Percentiles rank a stretch among this genome's conserved stretches.
These are phyloP conservation scores for Amphiprion ocellaris DNA, from an alignment of 2,113 vertebrate genomes.

Conservation along the genomic window DNA sequence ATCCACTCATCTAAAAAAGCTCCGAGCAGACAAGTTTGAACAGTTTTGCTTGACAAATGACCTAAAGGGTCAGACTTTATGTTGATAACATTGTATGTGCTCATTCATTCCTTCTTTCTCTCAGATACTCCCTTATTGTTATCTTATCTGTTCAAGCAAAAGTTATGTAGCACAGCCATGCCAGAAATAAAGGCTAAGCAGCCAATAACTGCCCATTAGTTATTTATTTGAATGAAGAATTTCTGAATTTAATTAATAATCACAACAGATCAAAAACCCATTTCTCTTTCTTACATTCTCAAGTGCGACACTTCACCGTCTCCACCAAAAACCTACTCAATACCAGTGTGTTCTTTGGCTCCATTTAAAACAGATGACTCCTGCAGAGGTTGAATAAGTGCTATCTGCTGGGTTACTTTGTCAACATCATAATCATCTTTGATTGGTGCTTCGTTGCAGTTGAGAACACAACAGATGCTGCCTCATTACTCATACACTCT, in stretches of 20 bases:
- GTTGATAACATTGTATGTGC: background rate
- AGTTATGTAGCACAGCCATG: background rate
- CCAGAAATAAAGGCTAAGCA: background rate
- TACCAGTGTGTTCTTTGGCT: conserved; percentile 41
- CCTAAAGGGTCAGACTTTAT: background rate
- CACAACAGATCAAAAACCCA: background rate
- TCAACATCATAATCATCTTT: conserved; percentile 82
- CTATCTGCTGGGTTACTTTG: conserved; percentile 75
- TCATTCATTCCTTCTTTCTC: background rate
- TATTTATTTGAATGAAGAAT: conserved; percentile 4
- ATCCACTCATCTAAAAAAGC: background rate
- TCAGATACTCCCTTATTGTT: background rate
- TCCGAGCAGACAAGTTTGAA: background rate
- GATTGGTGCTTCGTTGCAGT: conserved; percentile 72
- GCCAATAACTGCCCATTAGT: conserved; percentile 6
- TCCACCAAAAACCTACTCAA: conserved; percentile 18
- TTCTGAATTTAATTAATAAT: conserved; percentile 28
- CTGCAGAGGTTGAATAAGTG: conserved; percentile 67
- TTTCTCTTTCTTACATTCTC: background rate
- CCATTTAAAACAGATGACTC: conserved; percentile 54
- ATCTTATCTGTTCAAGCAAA: too few relatives aligned
- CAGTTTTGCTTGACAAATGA: background rate
- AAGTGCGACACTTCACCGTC: background rate
- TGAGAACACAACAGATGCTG: conserved; percentile 78
- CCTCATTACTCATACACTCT: conserved; percentile 68